A percentile compares a stretch with the other conserved stretches of the same genome.
Conservation (phyloP, 2,888 invertebrate genomes). For the Eupelmus urozonus region DNA sequence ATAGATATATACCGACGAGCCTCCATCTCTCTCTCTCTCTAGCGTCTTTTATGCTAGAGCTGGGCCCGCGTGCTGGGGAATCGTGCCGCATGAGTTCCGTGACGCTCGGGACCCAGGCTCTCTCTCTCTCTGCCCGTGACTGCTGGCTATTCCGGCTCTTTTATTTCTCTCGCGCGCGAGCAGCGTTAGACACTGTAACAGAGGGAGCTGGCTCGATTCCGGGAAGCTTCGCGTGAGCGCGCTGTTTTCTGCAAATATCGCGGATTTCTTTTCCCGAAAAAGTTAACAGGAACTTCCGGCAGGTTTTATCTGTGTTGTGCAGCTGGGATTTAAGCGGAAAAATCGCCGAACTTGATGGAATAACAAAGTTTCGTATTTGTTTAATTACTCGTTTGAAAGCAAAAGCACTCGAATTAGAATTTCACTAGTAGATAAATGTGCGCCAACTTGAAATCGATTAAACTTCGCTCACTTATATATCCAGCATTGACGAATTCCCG, state of each 20-base stretch:
- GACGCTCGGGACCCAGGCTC: constrained; percentile 66
- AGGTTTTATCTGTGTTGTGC: background rate
- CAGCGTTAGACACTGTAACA: too few relatives aligned
- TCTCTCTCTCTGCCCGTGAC: constrained; percentile 64
- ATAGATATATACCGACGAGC: background rate
- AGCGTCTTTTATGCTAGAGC: background rate
- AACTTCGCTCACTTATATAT: too few relatives aligned
- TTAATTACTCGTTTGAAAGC: too few relatives aligned
- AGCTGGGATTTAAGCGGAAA: too few relatives aligned
- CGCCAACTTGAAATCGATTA: too few relatives aligned
- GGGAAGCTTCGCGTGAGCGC: constrained; percentile 65
- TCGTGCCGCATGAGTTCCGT: constrained; percentile 75
- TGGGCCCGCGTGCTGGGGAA: background rate
- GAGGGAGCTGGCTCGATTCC: constrained; percentile 63
- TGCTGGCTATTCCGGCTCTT: constrained; percentile 56
- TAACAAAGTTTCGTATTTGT: too few relatives aligned
- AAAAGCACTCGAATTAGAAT: too few relatives aligned
- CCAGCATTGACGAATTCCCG: constrained; percentile 21
- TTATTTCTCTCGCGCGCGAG: constrained; percentile 53
- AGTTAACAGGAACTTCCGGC: background rate
- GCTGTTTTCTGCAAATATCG: constrained; percentile 43
- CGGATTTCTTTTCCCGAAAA: background rate
- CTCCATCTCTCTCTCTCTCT: background rate
- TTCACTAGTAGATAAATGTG: too few relatives aligned
- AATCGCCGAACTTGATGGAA: too few relatives aligned